phyloP scores from a whole-genome alignment of 2,888 invertebrate genomes.

The Steinernema carpocapsae region DNA sequence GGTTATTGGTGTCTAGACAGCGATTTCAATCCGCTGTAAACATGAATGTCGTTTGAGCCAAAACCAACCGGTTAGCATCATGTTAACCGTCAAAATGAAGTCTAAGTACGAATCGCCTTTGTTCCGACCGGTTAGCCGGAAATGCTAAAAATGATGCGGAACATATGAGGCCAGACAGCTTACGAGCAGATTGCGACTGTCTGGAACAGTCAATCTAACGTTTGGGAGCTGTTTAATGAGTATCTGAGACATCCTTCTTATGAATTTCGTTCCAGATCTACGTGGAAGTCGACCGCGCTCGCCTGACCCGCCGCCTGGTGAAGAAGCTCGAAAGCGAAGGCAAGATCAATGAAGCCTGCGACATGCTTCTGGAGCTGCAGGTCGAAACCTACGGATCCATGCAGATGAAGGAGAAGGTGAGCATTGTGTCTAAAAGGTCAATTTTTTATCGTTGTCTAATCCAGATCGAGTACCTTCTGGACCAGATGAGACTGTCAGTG shows the following conservation, averaged over 20 bases:
- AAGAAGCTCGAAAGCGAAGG: slow-evolving; percentile 73
- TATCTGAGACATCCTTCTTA: not conserved
- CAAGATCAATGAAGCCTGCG: slow-evolving; percentile 83
- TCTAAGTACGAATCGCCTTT: no score
- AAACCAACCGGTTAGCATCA: no score
- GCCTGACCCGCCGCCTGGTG: slow-evolving; percentile 81
- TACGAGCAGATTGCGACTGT: no score
- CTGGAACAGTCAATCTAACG: no score
- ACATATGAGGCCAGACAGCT: no score
- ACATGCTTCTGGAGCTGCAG: slow-evolving; percentile 92
- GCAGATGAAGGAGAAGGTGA: slow-evolving; percentile 88
- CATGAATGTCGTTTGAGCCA: no score
- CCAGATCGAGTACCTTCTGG: slow-evolving; percentile 85
- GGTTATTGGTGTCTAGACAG: no score
- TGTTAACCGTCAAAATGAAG: no score
- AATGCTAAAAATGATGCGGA: no score
- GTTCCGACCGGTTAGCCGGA: no score
- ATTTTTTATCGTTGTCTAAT: not conserved
- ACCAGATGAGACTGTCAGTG: slow-evolving; percentile 96
- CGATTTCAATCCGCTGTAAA: no score
- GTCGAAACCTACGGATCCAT: slow-evolving; percentile 98
- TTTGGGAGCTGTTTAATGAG: not conserved
- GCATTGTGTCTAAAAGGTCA: not conserved
- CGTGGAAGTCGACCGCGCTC: slow-evolving; percentile 97
- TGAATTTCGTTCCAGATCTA: slow-evolving; percentile 77